Conservation (phyloP, 92 coral and sea anemone genomes). For the Metridium senile region DNA sequence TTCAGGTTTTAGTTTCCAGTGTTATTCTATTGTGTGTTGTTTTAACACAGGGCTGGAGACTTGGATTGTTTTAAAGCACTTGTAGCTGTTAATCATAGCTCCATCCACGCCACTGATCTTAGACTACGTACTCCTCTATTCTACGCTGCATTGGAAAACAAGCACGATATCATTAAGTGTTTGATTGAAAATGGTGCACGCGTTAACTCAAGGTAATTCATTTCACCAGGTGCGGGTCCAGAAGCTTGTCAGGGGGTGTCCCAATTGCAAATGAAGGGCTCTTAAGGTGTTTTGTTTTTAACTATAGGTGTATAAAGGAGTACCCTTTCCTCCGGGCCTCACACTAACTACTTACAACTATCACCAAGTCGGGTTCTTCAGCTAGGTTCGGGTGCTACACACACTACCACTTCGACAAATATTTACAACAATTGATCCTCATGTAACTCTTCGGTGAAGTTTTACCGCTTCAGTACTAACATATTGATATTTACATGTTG, state of each 20-base stretch:
- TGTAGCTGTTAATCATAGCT: conserved; percentile 47
- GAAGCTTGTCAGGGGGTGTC: too few relatives aligned
- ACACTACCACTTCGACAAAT: too few relatives aligned
- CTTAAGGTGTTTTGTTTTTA: not conserved
- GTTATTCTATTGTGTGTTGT: not conserved
- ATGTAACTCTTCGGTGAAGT: too few relatives aligned
- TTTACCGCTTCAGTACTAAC: too few relatives aligned
- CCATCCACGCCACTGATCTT: conserved; percentile 62
- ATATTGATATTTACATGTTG: too few relatives aligned
- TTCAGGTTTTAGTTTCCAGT: not conserved
- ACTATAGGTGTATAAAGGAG: too few relatives aligned
- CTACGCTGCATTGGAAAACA: conserved; percentile 56
- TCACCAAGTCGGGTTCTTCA: too few relatives aligned
- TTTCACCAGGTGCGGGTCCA: not conserved
- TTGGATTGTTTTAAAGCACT: conserved; percentile 61
- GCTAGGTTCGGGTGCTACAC: too few relatives aligned
- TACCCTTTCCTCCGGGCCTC: too few relatives aligned
- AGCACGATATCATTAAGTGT: conserved; percentile 40
- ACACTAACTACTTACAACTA: too few relatives aligned
- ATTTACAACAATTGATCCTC: too few relatives aligned
- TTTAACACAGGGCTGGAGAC: conserved; percentile 56
- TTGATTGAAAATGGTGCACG: conserved; percentile 69
- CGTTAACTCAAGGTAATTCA: conserved; percentile 61
- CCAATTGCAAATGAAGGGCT: too few relatives aligned
- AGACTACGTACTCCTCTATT: conserved; percentile 66